Conservation (phyloP, 2,888 invertebrate species). For the Plebejus anna region DNA sequence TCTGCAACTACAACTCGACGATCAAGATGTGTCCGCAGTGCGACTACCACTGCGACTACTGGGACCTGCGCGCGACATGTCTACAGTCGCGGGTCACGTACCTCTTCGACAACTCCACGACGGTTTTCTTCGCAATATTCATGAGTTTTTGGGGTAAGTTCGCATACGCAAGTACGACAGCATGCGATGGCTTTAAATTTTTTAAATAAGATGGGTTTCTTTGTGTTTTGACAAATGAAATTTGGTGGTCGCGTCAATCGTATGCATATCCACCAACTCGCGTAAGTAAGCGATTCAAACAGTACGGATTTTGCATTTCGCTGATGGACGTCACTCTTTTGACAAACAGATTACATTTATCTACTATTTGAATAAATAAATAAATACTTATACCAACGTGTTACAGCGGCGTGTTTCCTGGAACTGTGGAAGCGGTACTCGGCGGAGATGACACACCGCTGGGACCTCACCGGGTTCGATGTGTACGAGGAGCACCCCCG, state of each 20-base stretch:
- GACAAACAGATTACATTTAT: no score
- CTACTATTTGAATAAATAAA: no score
- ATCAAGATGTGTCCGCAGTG: slow-evolving; percentile 95
- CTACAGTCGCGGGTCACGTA: slow-evolving; percentile 91
- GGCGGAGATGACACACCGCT: slow-evolving; percentile 96
- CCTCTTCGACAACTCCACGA: slow-evolving; percentile 95
- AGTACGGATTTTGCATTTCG: neutral
- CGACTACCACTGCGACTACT: slow-evolving; percentile 91
- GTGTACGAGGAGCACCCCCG: slow-evolving; percentile 95
- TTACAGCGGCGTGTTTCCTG: slow-evolving; percentile 90
- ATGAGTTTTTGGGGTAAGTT: slow-evolving; percentile 95
- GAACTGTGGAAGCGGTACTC: slow-evolving; percentile 98
- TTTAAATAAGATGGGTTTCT: neutral
- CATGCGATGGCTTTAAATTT: neutral
- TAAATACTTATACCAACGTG: neutral
- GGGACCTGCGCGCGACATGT: slow-evolving; percentile 91
- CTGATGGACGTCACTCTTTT: no score
- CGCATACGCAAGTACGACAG: no score
- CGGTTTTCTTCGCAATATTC: slow-evolving; percentile 96
- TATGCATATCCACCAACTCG: no score
- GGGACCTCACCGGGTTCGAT: slow-evolving; percentile 97
- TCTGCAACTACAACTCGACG: slow-evolving; percentile 82
- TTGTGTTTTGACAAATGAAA: neutral
- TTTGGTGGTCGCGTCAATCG: neutral
- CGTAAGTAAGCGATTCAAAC: no score